Base-by-base conservation (phyloP, 2,113 vertebrate species). In the Bambusicola thoracicus region DNA sequence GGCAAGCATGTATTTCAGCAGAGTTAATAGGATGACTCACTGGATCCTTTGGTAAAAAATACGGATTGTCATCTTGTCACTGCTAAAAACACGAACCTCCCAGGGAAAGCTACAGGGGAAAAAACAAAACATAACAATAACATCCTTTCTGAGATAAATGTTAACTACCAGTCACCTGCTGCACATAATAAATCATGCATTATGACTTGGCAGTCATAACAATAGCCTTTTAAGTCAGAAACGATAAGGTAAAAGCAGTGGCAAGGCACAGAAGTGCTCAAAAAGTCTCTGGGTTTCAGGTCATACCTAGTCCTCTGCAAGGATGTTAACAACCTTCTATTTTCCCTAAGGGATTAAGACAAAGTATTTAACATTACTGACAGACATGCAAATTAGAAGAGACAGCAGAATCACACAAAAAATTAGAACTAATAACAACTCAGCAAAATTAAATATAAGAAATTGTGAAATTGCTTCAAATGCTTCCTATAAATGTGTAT, bases 21-120 rank as follows among this genome's bases (percentile, higher is more conserved):
- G 96, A 97, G 97, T 98, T 98, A 98, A 98, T 69, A 92, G 94
- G 98, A 97, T 98, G 98, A 98, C 96, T 98, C 98, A 99, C 91
- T 93, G 77, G 75, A 85, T 97, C 93, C 93, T 96, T 97, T 94
- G 96, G 97, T 95, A 92, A 97, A 97, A 98, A 97, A 97, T 96
- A 98, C 85, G 96, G 98, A 98, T 98, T 97, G 98, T 98, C 97
- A 97, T 97, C 96, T 98, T 97, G 97, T 98, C 97, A 95, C 96
- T 92, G 97, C 98, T 97, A 98, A 97, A 98, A 91, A 70, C 81
- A 96, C 17, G 25, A 92, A 98, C 56, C 77, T 97, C 81, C 58
- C 36, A 38, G 6, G 86, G 86, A 95, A 95, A 96, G 89, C 96
- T 97, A 75, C 62, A 94, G 70, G 82, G n/a, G 38, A 34, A 88